Percentiles rank a stretch among this genome's conserved stretches.
Conservation (phyloP, 2,797 vertebrate species). For the Gambusia yucatana region DNA sequence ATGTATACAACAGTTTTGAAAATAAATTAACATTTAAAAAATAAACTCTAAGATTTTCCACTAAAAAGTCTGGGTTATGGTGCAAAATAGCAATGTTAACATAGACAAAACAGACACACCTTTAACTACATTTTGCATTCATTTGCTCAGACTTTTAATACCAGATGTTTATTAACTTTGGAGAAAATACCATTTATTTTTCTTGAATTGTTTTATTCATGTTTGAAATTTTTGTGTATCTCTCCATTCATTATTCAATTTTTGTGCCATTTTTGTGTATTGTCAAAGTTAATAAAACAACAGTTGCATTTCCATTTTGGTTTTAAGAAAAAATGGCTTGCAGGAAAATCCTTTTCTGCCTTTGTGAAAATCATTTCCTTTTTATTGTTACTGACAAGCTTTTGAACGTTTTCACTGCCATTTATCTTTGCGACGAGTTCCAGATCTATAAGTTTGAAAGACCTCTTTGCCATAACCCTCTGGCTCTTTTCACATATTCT, state of each 20-base stretch:
- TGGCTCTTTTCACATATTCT: neutral
- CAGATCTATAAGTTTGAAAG: neutral
- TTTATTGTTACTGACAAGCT: neutral
- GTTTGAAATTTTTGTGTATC: neutral
- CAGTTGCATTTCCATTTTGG: neutral
- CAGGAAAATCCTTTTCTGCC: neutral
- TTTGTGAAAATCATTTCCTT: neutral
- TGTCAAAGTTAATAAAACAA: neutral
- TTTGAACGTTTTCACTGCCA: neutral
- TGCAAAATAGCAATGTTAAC: neutral
- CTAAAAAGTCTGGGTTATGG: neutral
- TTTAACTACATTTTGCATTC: neutral
- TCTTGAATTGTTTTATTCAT: neutral
- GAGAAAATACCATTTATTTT: too few species aligned
- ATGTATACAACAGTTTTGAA: neutral
- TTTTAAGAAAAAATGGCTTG: neutral
- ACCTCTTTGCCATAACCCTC: neutral
- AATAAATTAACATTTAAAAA: neutral
- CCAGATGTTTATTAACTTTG: neutral
- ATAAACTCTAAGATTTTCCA: neutral
- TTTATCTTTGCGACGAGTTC: neutral
- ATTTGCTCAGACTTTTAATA: neutral
- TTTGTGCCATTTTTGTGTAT: neutral
- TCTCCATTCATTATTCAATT: slow-evolving; percentile 1
- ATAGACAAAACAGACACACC: neutral